Base-by-base conservation (phyloP, 2,888 invertebrate species). In the Idaea biselata region DNA sequence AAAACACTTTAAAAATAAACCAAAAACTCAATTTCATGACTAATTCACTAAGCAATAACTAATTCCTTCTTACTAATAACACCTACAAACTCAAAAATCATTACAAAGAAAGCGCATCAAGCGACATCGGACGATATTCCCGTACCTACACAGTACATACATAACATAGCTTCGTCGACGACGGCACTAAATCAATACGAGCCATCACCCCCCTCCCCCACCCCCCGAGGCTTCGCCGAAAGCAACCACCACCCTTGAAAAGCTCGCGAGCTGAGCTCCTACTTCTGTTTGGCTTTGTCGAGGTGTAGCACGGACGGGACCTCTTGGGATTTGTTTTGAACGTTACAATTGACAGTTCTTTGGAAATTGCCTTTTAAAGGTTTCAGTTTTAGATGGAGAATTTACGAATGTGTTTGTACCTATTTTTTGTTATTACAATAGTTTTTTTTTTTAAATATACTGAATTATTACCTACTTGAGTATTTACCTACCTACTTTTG, bases 161-260 rank as follows among this genome's bases (percentile, higher is more conserved):
- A 89, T 90, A 90, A 44, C 44, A 89, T 90, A 90, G 90, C 89
- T 84, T 79, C 89, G 89, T 88, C 92, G 92, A 91, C 92, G 92
- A 92, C 91, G 93, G 93, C 93, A 93, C 92, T 93, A 93, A 93
- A 93, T 93, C 93, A 93, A 93, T 93, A 93, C 93, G 90, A 89
- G 88, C 91, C 93, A 91, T 93, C 93, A 91, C 88, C 88, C 87
- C 86, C 82, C 82, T 80, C 71, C 78, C 78, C 76, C 71, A 74
- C 77, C 78, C 74, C 72, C 73, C 68, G 71, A 68, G 89, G 63
- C 89, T 87, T 90, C 90, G 90, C 90, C 91, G 90, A 91, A 91
- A 91, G 91, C 88, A 86, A 79, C 88, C 88, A 89, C 91, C 91
- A 90, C 92, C 92, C 92, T 91, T 91, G 91, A 91, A 92, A 91